Conservation (phyloP, 30 jellyfish, hydroid and myxozoan species). For the Mastigias papua region DNA sequence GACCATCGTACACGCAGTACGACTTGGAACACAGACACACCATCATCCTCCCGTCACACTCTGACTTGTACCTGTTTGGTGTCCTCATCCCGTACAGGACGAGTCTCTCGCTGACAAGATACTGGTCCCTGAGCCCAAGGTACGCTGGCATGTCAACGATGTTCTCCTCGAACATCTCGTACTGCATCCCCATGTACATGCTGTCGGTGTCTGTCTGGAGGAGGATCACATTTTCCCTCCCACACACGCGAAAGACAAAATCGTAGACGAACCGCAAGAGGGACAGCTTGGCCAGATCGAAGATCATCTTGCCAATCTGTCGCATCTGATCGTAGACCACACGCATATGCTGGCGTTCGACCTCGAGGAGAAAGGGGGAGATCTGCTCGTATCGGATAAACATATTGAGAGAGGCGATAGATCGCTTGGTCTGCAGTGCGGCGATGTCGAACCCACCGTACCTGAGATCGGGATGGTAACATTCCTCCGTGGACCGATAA, state of each 20-base stretch:
- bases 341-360: neutral
- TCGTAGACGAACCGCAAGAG: neutral
- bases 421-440: too few species aligned
- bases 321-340: constrained; percentile 6
- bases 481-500: neutral
- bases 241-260: neutral
- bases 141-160: neutral
- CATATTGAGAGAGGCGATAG: neutral
- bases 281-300: neutral
- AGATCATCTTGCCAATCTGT: neutral
- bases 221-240: neutral
- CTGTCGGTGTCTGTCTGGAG: constrained; percentile 12
- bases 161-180: neutral
- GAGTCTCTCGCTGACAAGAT: neutral
- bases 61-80: neutral
- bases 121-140: neutral
- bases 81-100: neutral
- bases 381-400: neutral
- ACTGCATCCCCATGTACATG: neutral
- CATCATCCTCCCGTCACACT: neutral
- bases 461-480: too few species aligned
- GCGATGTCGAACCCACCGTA: neutral
- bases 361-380: neutral
- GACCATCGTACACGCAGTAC: neutral
- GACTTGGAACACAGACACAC: constrained; percentile 3